phyloP scores from a whole-genome alignment of 2,888 invertebrate species.

The Tanytarsus gracilentus region DNA sequence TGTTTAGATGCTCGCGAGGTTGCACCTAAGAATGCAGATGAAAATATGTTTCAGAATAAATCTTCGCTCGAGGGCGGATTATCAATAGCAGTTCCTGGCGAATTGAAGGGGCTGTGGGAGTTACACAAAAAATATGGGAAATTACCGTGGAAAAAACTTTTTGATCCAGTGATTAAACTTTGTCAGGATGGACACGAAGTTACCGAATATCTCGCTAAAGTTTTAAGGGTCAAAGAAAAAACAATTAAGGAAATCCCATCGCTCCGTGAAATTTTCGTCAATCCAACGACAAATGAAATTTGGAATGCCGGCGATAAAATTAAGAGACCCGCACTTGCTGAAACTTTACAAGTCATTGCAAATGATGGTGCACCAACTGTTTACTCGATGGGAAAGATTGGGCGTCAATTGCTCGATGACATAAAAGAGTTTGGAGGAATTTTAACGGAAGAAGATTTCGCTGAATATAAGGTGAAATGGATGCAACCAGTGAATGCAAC shows the following conservation, averaged over 20 bases:
- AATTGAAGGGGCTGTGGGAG: slow-evolving; percentile 65
- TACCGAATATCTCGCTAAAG: slow-evolving; percentile 47
- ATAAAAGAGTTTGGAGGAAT: slow-evolving; percentile 57
- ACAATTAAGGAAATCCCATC: slow-evolving; percentile 35
- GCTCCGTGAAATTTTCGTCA: slow-evolving; percentile 38
- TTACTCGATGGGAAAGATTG: slow-evolving; percentile 45
- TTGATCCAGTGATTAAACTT: slow-evolving; percentile 63
- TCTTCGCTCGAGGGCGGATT: slow-evolving; percentile 50
- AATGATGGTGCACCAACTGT: slow-evolving; percentile 47
- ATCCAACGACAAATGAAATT: slow-evolving; percentile 40
- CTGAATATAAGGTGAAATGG: slow-evolving; percentile 52
- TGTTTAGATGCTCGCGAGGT: slow-evolving; percentile 63
- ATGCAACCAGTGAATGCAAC: slow-evolving; percentile 49
- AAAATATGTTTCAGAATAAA: slow-evolving; percentile 56
- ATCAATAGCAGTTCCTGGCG: slow-evolving; percentile 74
- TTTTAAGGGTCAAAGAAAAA: slow-evolving; percentile 36
- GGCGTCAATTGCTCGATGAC: slow-evolving; percentile 46
- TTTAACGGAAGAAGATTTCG: slow-evolving; percentile 60
- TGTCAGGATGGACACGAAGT: slow-evolving; percentile 57
- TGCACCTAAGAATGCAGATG: slow-evolving; percentile 58
- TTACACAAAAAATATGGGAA: slow-evolving; percentile 59
- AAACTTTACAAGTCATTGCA: slow-evolving; percentile 48
- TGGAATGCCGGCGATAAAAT: slow-evolving; percentile 42
- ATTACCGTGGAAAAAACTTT: slow-evolving; percentile 62
- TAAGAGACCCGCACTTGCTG: slow-evolving; percentile 44